These are phyloP conservation scores for Polypterus bichir DNA, from an alignment of 2,113 vertebrate species.

Conservation along the genomic window DNA sequence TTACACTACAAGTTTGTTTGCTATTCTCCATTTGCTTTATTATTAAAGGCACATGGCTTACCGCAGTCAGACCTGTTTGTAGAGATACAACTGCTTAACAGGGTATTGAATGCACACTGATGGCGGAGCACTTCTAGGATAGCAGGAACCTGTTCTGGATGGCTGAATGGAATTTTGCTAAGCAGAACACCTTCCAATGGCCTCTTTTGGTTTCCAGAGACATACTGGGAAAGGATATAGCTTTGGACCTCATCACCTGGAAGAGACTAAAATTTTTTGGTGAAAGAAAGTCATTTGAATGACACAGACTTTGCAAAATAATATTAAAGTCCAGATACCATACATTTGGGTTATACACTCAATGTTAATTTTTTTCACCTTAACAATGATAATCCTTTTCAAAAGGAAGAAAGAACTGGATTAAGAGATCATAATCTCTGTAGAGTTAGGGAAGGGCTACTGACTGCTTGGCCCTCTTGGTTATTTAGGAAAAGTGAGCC, in stretches of 20 bases:
- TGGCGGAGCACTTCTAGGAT: slow-evolving; percentile 58
- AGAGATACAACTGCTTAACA: slow-evolving; percentile 56
- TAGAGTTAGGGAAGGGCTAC: no score
- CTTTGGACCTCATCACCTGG: slow-evolving; percentile 45
- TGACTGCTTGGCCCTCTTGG: no score
- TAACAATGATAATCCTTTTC: no score
- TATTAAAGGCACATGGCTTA: slow-evolving; percentile 16
- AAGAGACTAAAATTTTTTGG: slow-evolving; percentile 37
- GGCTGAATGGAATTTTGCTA: slow-evolving; percentile 55
- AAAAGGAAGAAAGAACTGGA: no score
- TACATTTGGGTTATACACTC: no score
- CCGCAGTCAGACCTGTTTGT: slow-evolving; percentile 27
- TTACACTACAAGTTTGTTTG: background rate
- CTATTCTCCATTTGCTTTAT: background rate
- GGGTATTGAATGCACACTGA: slow-evolving; percentile 52
- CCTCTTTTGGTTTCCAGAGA: slow-evolving; percentile 23
- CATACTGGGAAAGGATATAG: slow-evolving; percentile 41
- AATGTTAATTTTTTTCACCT: no score
- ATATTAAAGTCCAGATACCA: no score
- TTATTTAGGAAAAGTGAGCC: no score
- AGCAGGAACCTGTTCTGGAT: slow-evolving; percentile 49
- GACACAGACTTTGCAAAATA: no score
- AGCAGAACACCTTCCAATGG: slow-evolving; percentile 35
- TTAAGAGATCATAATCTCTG: no score
- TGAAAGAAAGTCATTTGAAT: no score